Evolutionary conservation across 2,888 invertebrate genomes (phyloP).

Genomic region (Trichopria drosophilae): DNA sequence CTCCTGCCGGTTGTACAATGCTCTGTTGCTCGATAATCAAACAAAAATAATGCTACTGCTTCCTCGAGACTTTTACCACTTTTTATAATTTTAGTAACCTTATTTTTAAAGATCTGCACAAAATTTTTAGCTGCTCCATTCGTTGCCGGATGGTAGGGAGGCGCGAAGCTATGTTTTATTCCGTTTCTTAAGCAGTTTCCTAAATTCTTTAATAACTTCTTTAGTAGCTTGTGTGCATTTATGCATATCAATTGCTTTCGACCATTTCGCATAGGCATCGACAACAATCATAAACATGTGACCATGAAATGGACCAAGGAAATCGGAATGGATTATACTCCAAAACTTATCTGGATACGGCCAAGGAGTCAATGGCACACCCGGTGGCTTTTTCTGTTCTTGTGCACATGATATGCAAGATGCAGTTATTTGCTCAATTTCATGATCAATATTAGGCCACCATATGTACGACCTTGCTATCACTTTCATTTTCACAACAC

Average conservation of each 20-base stretch:
- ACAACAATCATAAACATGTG: slow-evolving; percentile 13
- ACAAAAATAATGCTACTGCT: slow-evolving; percentile 19
- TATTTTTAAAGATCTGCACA: slow-evolving; percentile 23
- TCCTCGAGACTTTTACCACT: slow-evolving; percentile 4
- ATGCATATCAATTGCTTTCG: slow-evolving; percentile 2
- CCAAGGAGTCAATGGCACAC: slow-evolving; percentile 10
- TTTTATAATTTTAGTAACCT: slow-evolving; percentile 19
- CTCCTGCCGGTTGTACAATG: slow-evolving; percentile 17
- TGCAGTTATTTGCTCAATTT: slow-evolving; percentile 16
- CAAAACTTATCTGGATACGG: slow-evolving; percentile 13
- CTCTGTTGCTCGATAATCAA: slow-evolving; percentile 19
- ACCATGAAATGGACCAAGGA: slow-evolving; percentile 10
- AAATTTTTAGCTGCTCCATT: slow-evolving; percentile 25
- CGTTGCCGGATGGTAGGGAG: slow-evolving; percentile 3
- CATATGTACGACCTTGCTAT: slow-evolving; percentile 24
- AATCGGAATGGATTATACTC: slow-evolving; percentile 10
- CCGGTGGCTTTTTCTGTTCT: slow-evolving; percentile 12
- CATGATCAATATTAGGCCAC: slow-evolving; percentile 17
- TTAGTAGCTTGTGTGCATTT: background rate
- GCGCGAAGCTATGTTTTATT: slow-evolving; percentile 18
- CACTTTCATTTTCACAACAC: slow-evolving; percentile 21
- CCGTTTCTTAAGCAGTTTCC: slow-evolving; percentile 16
- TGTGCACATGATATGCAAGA: slow-evolving; percentile 10
- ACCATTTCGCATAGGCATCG: slow-evolving; percentile 8
- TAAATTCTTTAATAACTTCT: slow-evolving; percentile 3